Conservation (phyloP, 2,888 invertebrate genomes). For the Xestia c-nigrum region DNA sequence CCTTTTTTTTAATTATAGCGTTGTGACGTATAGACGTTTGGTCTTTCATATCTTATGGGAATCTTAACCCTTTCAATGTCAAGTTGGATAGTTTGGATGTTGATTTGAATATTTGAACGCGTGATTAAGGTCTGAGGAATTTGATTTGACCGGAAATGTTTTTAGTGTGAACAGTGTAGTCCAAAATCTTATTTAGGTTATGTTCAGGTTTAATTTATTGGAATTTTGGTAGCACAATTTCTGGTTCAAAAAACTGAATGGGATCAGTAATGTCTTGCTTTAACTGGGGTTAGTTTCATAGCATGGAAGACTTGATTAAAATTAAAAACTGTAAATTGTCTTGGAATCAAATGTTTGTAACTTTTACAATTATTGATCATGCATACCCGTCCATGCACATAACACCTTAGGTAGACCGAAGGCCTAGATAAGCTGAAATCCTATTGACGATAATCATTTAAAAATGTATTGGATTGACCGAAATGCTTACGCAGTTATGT, state of each 20-base stretch:
- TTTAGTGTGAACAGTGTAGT: constrained; percentile 3
- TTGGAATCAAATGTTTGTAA: background rate
- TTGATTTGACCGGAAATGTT: constrained; percentile 48
- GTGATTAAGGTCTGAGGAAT: constrained; percentile 48
- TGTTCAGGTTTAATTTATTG: background rate
- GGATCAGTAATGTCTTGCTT: background rate
- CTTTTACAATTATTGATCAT: background rate
- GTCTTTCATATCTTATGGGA: constrained; percentile 78
- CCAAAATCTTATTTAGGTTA: background rate
- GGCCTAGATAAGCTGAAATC: background rate
- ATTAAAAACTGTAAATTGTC: background rate
- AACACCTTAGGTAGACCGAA: background rate
- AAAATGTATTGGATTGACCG: background rate
- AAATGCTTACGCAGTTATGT: background rate
- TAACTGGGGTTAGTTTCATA: background rate
- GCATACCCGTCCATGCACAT: background rate
- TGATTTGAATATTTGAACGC: constrained; percentile 42
- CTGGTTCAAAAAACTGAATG: background rate
- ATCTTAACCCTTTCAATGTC: constrained; percentile 72
- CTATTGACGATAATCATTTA: background rate
- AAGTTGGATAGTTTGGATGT: constrained; percentile 38
- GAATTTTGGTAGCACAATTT: background rate
- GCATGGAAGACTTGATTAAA: background rate
- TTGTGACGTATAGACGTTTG: constrained; percentile 78
- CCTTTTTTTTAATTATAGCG: constrained; percentile 86